A percentile compares a stretch with the other conserved stretches of the same genome.
These are phyloP conservation scores for Dolomedes plantarius DNA, from an alignment of 2,888 invertebrate species.

Conservation along the genomic window DNA sequence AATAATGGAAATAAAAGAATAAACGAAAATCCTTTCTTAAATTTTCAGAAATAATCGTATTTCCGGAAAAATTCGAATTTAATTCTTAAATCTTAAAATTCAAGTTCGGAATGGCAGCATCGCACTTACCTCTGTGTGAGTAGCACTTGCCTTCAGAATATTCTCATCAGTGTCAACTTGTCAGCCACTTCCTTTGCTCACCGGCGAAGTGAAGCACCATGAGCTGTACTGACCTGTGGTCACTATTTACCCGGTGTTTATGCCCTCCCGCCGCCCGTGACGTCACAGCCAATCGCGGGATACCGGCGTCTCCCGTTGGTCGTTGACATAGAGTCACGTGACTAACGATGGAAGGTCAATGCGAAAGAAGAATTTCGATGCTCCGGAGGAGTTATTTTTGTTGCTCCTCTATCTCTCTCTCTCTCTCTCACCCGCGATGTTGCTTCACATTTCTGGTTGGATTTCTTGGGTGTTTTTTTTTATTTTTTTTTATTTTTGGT, in stretches of 20 bases:
- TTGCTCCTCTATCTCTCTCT: neutral
- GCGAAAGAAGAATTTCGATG: conserved; percentile 24
- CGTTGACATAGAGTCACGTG: conserved; percentile 64
- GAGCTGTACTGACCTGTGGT: conserved; percentile 65
- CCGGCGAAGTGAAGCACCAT: conserved; percentile 16
- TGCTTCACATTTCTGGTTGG: conserved; percentile 22
- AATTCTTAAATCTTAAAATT: too few relatives aligned
- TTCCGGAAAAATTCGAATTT: too few relatives aligned
- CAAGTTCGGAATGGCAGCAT: too few relatives aligned
- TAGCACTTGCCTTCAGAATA: neutral
- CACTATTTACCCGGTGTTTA: conserved; percentile 65
- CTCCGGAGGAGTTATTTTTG: conserved; percentile 10
- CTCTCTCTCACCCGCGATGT: too few relatives aligned
- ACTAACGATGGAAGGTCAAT: conserved; percentile 54
- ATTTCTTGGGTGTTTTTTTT: too few relatives aligned
- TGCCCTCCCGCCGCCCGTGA: conserved; percentile 63
- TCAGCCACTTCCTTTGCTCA: neutral
- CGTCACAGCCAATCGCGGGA: conserved; percentile 58
- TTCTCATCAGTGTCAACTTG: neutral
- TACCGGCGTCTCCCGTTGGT: conserved; percentile 55
- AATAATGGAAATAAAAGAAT: too few relatives aligned
- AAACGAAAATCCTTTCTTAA: too few relatives aligned
- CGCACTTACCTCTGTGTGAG: too few relatives aligned
- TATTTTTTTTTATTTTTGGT: neutral
- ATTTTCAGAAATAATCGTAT: too few relatives aligned